Percentiles rank a stretch among this genome's conserved stretches.
These are phyloP conservation scores for Enteromius mattozi DNA, from an alignment of 2,797 vertebrate genomes.

Conservation along the genomic window DNA sequence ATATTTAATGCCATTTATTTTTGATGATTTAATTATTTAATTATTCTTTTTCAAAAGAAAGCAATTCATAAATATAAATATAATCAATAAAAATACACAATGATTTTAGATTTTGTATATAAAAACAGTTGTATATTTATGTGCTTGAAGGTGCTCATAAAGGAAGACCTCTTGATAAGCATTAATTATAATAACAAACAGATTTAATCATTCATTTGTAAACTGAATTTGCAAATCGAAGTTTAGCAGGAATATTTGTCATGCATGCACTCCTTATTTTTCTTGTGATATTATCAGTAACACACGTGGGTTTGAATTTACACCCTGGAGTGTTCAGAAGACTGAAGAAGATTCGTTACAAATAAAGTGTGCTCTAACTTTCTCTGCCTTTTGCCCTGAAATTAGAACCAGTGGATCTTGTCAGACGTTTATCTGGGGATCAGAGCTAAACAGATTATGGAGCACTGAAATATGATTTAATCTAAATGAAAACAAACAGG, in stretches of 20 bases:
- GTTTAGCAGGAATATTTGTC: not conserved
- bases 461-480: conserved; percentile 32
- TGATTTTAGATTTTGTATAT: not conserved
- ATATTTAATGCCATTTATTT: not conserved
- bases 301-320: not conserved
- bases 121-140: not conserved
- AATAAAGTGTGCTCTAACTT: conserved; percentile 7
- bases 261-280: not conserved
- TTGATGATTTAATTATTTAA: not conserved
- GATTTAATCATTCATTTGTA: not conserved
- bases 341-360: not conserved
- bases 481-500: conserved; percentile 24
- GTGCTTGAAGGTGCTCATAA: not conserved
- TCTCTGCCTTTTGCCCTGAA: conserved; percentile 13
- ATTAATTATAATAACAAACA: not conserved
- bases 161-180: not conserved
- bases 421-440: conserved; percentile 8
- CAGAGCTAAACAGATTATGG: conserved; percentile 22
- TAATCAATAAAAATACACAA: not conserved
- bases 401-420: conserved; percentile 20
- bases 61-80: not conserved
- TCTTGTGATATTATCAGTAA: conserved; percentile 13
- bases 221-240: not conserved
- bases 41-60: not conserved
- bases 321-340: not conserved